Evolutionary conservation across 2,888 invertebrate species (phyloP), one percentile per base, ranked within the genome.

Genomic region (Campoletis raptor): DNA sequence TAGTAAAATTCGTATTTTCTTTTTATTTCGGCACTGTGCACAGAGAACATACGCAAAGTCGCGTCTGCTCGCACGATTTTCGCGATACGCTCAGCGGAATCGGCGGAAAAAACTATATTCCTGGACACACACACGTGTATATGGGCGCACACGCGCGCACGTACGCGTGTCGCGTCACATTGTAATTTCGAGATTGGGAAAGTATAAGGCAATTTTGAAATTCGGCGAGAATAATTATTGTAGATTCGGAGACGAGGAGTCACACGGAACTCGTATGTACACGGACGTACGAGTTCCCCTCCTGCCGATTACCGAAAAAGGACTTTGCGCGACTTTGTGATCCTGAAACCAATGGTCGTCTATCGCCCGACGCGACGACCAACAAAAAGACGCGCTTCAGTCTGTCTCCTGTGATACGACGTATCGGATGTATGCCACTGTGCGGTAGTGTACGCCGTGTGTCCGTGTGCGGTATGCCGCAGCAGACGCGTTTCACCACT

Each of bases 11-110:
- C 61, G 61, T 30, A 30, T 30, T 15, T 30, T 61, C 15, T 10
- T 30, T 61, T 61, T 30, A 30, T 61, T 61, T 30, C 15, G 61
- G 15, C 61, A 61, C 61, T 61, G 61, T 15, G 15, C 61, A 61
- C 15, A 30, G 15, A 61, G 15, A 61, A 24, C 24, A 61, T 4
- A 61, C 61, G 61, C 15, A 15, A 30, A 61, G 30, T 30, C 30
- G 61, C 5, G 15, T 30, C 52, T 37, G 61, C 72, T 37, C 74
- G 67, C 78, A 66, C 64, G 37, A 86, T 66, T 70, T 37, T 37
- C 21, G 48, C 48, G 36, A 48, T 21, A 66, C 66, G 40, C 77
- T 36, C 3, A 3, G 30, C 18, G n/a, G n/a, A 48, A 70, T 48
- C 45, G 45, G 70, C 30, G 30, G 8, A 70, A 48, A 48, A 45